Conservation (phyloP, 2,888 invertebrate genomes). For the Barypeithes pellucidus region DNA sequence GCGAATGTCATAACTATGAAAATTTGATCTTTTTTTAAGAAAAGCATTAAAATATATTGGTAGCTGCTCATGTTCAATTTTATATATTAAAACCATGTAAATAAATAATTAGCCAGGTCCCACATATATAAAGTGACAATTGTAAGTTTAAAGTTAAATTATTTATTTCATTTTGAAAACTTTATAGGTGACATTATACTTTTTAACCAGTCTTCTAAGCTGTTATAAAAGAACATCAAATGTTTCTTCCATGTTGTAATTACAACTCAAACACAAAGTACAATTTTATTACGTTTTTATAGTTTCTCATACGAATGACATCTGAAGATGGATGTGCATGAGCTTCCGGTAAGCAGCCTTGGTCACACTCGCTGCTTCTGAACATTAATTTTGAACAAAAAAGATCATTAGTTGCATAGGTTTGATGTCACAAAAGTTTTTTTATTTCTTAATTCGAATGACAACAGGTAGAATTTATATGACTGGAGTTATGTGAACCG, state of each 20-base stretch:
- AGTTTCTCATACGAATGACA: slow-evolving; percentile 69
- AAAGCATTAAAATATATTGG: no score
- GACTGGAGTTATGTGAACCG: slow-evolving; percentile 10
- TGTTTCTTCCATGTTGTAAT: slow-evolving; percentile 55
- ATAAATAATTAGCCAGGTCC: no score
- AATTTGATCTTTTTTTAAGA: no score
- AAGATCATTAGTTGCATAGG: slow-evolving; percentile 62
- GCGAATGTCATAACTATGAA: no score
- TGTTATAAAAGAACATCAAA: slow-evolving; percentile 28
- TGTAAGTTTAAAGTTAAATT: neutral
- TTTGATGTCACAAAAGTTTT: slow-evolving; percentile 43
- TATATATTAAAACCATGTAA: no score
- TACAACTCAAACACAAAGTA: slow-evolving; percentile 59
- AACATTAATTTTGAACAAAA: slow-evolving; percentile 65
- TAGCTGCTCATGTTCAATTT: no score
- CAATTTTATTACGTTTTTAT: slow-evolving; percentile 66
- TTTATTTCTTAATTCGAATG: slow-evolving; percentile 22
- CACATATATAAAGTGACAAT: no score
- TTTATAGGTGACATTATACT: neutral
- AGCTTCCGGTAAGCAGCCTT: slow-evolving; percentile 65
- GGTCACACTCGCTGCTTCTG: slow-evolving; percentile 67
- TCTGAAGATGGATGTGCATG: slow-evolving; percentile 68
- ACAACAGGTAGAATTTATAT: slow-evolving; percentile 21
- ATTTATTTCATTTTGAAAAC: neutral
- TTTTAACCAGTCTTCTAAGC: neutral